Base-by-base conservation (phyloP, 2,888 invertebrate genomes). In the Eristalinus aeneus region DNA sequence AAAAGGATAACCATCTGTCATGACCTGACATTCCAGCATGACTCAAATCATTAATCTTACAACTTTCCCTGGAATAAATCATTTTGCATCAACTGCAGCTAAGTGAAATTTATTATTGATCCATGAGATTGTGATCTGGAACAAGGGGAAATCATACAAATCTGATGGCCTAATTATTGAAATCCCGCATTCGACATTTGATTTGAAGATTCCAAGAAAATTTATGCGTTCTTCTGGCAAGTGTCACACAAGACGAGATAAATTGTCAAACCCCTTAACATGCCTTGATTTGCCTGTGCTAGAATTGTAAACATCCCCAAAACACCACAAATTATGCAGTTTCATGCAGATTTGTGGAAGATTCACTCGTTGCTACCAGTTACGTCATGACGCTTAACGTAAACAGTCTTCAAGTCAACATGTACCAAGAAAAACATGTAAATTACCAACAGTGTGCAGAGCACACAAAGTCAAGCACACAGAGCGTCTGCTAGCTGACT, bases 381-480 rank as follows among this genome's bases (percentile, higher is more conserved):
- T n/a, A 46, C 8, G n/a, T 1, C 16, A 16, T 46, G 71, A 6
- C 27, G 31, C 34, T 11, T 54, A 16, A 61, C 3, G 61, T 53
- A 34, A 56, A 69, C 16, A 36, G 16, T 46, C 16, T 46, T 46
- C 16, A 46, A 6, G 46, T 46, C 58, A 39, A 20, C 54, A 53
- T 58, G 36, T 69, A 22, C 53, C 23, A 22, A 16, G 46, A 67
- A 67, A 12, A 53, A 27, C 23, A 74, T 74, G 74, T 31, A 74
- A 74, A 74, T 64, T 39, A 39, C 2, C 11, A 36, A 39, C 36
- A 53, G 36, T 64, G 39, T 74, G 63, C 20, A 54, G 63, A 73
- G 61, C 63, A 34, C 6, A n/a, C 5, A 16, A 0, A 46, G 5
- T 16, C 16, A 16, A 6, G 16, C 46, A 16, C 8, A 8, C 16